Percentiles rank a stretch among this genome's conserved stretches.
Conservation (phyloP, 2,113 vertebrate genomes). For the Smithornis capensis region DNA sequence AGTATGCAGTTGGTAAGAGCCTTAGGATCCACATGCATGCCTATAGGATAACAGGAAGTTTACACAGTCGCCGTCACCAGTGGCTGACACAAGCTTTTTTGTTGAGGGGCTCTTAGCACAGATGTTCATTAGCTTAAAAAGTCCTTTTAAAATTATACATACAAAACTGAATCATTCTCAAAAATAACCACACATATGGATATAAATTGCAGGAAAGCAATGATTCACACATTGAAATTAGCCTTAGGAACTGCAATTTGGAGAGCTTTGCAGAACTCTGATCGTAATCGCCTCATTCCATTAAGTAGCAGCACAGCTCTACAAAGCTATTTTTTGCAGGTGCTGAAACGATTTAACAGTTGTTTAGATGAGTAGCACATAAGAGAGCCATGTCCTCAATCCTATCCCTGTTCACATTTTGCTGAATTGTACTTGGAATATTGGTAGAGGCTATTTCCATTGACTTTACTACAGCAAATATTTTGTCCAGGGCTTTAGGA, state of each 20-base stretch:
- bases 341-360: slow-evolving; percentile 4
- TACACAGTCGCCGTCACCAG: slow-evolving; percentile 4
- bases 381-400: neutral
- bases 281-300: slow-evolving; percentile 13
- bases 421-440: neutral
- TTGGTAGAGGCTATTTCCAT: neutral
- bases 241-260: slow-evolving; percentile 29
- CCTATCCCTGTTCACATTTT: neutral
- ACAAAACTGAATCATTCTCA: slow-evolving; percentile 64
- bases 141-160: slow-evolving; percentile 57
- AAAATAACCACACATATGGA: slow-evolving; percentile 64
- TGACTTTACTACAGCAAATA: neutral
- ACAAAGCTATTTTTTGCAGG: slow-evolving; percentile 17
- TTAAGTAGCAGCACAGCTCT: slow-evolving; percentile 17
- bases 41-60: slow-evolving; percentile 38
- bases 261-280: slow-evolving; percentile 35
- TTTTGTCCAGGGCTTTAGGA: neutral
- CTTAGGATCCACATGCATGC: neutral
- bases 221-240: slow-evolving; percentile 66
- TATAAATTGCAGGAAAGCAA: slow-evolving; percentile 64
- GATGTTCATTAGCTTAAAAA: slow-evolving; percentile 66
- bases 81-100: slow-evolving; percentile 60
- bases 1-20: neutral
- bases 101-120: slow-evolving; percentile 49
- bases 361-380: neutral